A percentile compares a stretch with the other conserved stretches of the same genome.
These are phyloP conservation scores for Lycia hirtaria DNA, from an alignment of 2,888 invertebrate species.

Conservation along the genomic window DNA sequence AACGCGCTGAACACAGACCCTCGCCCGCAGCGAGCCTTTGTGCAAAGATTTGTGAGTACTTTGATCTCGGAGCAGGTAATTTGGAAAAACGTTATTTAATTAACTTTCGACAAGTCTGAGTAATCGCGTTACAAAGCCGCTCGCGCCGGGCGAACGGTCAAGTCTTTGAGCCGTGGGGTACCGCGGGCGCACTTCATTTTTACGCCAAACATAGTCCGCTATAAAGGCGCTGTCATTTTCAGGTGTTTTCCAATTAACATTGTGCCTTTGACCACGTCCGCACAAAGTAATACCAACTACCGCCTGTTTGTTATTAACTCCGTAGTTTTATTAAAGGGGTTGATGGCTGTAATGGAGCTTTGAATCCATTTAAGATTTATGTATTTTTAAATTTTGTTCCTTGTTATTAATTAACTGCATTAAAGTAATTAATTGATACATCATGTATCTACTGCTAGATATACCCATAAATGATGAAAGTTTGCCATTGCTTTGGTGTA, in stretches of 20 bases:
- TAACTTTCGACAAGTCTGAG: conserved; percentile 84
- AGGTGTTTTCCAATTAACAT: conserved; percentile 84
- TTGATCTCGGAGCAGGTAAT: conserved; percentile 81
- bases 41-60: conserved; percentile 74
- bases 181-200: conserved; percentile 75
- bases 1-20: conserved; percentile 62
- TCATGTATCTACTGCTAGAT: not conserved
- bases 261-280: conserved; percentile 79
- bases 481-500: too few relatives aligned
- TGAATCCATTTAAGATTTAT: conserved; percentile 40
- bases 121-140: conserved; percentile 84
- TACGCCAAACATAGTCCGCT: conserved; percentile 75
- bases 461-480: too few relatives aligned
- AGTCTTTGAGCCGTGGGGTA: conserved; percentile 71
- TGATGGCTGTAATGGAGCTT: conserved; percentile 62
- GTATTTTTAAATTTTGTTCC: conserved; percentile 20
- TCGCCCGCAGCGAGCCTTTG: conserved; percentile 79
- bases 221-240: conserved; percentile 83
- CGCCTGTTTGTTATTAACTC: conserved; percentile 71
- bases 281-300: conserved; percentile 69
- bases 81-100: conserved; percentile 85
- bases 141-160: conserved; percentile 75
- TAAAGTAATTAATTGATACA: not conserved
- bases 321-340: conserved; percentile 70
- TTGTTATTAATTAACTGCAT: conserved; percentile 1